Evolutionary conservation across 2,888 invertebrate genomes (phyloP), one percentile per base, ranked within the genome.

Genomic region (Azorinus chamasolen): DNA sequence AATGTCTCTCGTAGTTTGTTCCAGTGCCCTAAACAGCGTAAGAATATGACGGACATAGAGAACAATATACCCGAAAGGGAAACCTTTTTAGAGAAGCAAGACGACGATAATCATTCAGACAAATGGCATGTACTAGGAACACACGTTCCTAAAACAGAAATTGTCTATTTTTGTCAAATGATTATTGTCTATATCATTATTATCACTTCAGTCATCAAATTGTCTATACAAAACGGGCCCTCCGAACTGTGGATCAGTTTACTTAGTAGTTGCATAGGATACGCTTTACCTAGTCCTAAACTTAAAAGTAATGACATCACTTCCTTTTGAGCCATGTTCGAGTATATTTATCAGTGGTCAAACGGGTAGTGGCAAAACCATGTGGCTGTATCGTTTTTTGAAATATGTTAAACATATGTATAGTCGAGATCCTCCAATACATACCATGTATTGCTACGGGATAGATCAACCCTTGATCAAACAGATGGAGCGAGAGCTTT

Each of bases 81-180:
- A 59, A 41, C 51, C 6, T 18, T 45, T 20, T 5, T 18, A 18
- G 51, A 58, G 18, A 59, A 69, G 45, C 24, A 70, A 43, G 41
- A 18, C 54, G 27, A 24, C 25, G 16, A 43, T 27, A 59, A 59
- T 6, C 32, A 32, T 32, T 32, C 32, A 6, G 73, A 73, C 12
- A 65, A 51, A 43, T 79, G 75, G 79, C 65, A 64, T 57, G 50
- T 75, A 14, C 58, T 71, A 54, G 66, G 79, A 16, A 68, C 58
- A 10, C 24, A 37, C 46, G 55, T 71, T 27, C 74, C 71, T 22
- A 54, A 79, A 39, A 66, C 75, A 10, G 74, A 79, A 64, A 75
- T 79, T 43, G 71, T 79, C 18, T 79, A 75, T 57, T 79, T 79
- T 59, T 71, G 68, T 64, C 71, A 79, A 43, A 74, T 79, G 73